Conservation (phyloP, 2,797 vertebrate genomes). For the Chlorospingus flavigularis region DNA sequence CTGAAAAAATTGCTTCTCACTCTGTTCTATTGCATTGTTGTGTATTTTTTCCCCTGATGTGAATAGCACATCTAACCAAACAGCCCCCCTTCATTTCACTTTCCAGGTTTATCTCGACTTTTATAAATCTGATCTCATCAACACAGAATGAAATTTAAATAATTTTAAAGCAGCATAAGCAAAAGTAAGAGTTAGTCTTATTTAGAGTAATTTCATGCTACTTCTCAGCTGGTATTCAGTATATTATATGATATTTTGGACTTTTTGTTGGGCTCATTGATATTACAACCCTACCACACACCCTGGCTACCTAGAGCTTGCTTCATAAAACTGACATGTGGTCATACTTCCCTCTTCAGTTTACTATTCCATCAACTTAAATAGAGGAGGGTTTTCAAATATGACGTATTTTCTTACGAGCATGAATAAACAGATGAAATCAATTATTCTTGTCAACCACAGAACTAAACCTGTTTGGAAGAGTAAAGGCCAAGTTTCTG, state of each 20-base stretch:
- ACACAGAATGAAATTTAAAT: background rate
- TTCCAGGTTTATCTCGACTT: background rate
- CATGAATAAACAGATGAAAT: background rate
- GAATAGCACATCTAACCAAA: background rate
- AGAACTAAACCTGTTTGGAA: background rate
- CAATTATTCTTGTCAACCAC: background rate
- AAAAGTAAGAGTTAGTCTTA: background rate
- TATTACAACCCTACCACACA: background rate
- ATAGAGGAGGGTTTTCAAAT: background rate
- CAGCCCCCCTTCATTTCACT: background rate
- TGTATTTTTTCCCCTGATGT: rapidly evolving
- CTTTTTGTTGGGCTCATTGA: background rate
- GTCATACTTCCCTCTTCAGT: background rate
- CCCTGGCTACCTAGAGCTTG: background rate
- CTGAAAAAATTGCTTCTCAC: background rate
- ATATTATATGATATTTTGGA: background rate
- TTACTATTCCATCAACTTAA: background rate
- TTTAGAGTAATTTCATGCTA: background rate
- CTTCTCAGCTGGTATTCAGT: background rate
- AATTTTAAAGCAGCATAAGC: background rate
- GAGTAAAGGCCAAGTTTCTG: background rate
- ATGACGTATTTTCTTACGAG: background rate
- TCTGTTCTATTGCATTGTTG: background rate
- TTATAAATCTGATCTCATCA: background rate
- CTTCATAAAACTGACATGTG: rapidly evolving